Base-by-base conservation (phyloP, 2,113 vertebrate species). In the Aptenodytes forsteri region DNA sequence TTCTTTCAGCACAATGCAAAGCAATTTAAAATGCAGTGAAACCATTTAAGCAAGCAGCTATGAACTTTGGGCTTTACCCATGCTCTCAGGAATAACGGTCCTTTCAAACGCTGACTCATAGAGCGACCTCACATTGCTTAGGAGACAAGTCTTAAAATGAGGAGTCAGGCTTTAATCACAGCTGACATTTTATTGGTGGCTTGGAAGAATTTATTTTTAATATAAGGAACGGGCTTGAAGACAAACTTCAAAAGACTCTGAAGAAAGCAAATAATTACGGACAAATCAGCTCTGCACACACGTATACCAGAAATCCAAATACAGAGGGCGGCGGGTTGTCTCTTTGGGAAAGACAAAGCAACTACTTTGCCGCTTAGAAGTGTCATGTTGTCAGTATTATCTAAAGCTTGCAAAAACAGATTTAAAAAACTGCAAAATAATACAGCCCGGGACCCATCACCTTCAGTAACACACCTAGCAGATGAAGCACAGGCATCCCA, bases 151-250 rank as follows among this genome's bases (percentile, higher is more conserved):
- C 97, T 98, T 69, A 77, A 93, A 98, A 86, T 36, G 58, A 98
- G 86, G 66, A 95, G 93, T 90, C 47, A 21, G 91, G 82, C 92
- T 96, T 76, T 96, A 93, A 95, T 95, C 97, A 97, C 36, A 93
- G 94, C 32, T 94, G 97, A 86, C 86, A 91, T 96, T 97, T 96
- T 89, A 96, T 92, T 97, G 92, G 93, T 80, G 91, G 96, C 80
- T 89, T 91, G 81, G 95, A 97, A 97, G 67, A 96, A 89, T 96
- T 98, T 97, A 71, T 96, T 97, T 98, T 97, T 96, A 98, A 96
- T 97, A 87, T 91, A 96, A 76, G 80, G 84, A 80, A 71, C 84
- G 94, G 87, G 77, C 78, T 97, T 80, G 75, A 78, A 97, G 93
- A 95, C 83, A 80, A 89, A 96, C 89, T 97, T 98, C 93, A 97